A percentile compares a stretch with the other conserved stretches of the same genome.
These are phyloP conservation scores for Polia nebulosa DNA, from an alignment of 2,888 invertebrate genomes.

Conservation along the genomic window DNA sequence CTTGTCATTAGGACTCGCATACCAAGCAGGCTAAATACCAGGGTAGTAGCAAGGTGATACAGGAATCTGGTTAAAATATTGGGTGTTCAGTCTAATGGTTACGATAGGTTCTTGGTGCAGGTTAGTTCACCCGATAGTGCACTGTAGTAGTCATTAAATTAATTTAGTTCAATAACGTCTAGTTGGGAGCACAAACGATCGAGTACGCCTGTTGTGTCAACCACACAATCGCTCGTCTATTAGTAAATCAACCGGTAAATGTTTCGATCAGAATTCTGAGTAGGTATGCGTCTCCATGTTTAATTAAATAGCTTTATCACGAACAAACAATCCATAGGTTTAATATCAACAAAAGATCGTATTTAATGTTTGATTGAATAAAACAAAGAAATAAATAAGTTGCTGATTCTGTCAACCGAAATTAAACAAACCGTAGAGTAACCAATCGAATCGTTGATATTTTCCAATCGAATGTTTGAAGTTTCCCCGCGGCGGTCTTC, in stretches of 20 bases:
- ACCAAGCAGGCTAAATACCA: conserved; percentile 35
- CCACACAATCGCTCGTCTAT: neutral
- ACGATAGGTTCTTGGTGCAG: neutral
- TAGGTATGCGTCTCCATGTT: no score
- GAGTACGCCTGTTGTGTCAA: neutral
- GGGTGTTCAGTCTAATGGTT: neutral
- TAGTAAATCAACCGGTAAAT: conserved; percentile 4
- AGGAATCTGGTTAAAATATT: neutral
- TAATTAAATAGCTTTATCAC: neutral
- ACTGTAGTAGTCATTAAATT: conserved; percentile 3
- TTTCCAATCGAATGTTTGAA: conserved; percentile 45
- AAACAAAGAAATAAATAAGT: conserved; percentile 17
- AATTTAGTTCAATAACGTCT: conserved; percentile 2
- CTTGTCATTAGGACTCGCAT: conserved; percentile 53
- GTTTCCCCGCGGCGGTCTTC: conserved; percentile 27
- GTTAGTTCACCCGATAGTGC: neutral
- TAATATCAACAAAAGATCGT: neutral
- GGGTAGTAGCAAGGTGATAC: neutral
- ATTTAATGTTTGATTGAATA: conserved; percentile 10
- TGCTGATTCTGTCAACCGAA: conserved; percentile 15
- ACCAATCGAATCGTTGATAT: conserved; percentile 43
- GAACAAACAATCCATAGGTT: neutral
- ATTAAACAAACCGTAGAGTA: conserved; percentile 39
- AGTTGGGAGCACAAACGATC: neutral
- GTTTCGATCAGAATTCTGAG: neutral